Evolutionary conservation across 1,140 invertebrate species (phyloP).

Genomic region (Oncopodura yosiiana): DNA sequence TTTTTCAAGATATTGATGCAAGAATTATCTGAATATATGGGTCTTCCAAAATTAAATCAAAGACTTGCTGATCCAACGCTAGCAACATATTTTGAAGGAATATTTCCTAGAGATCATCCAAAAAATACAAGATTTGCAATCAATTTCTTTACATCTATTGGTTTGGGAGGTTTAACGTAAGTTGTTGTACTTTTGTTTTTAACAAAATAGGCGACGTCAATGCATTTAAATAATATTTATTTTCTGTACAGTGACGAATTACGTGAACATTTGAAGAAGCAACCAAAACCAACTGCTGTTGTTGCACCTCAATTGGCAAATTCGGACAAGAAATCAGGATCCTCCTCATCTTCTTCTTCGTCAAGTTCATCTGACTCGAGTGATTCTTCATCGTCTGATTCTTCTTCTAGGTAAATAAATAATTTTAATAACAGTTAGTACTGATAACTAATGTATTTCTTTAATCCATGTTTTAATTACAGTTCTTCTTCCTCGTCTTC

Average conservation of each 20-base stretch:
- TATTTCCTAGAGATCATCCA: slow-evolving; percentile 93
- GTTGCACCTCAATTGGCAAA: slow-evolving; percentile 30
- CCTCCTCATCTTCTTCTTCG: slow-evolving; percentile 24
- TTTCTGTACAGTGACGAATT: slow-evolving; percentile 60
- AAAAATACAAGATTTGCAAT: slow-evolving; percentile 96
- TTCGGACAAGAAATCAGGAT: slow-evolving; percentile 29
- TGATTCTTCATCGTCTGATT: slow-evolving; percentile 30
- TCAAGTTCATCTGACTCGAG: slow-evolving; percentile 37
- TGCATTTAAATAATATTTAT: slow-evolving; percentile 14
- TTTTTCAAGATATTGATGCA: slow-evolving; percentile 94
- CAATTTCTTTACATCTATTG: slow-evolving; percentile 98
- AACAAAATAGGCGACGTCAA: not conserved
- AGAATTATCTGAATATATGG: slow-evolving; percentile 94
- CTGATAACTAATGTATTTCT: too few species aligned
- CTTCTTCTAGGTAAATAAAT: slow-evolving; percentile 30
- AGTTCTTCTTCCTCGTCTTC: slow-evolving; percentile 13
- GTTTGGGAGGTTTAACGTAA: slow-evolving; percentile 86
- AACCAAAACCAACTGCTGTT: slow-evolving; percentile 52
- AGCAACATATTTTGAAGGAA: slow-evolving; percentile 58
- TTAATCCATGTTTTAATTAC: not conserved
- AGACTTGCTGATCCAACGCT: slow-evolving; percentile 42
- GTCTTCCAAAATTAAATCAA: slow-evolving; percentile 78
- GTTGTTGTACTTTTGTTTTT: slow-evolving; percentile 33
- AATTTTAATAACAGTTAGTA: not conserved
- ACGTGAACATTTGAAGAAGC: slow-evolving; percentile 75